Evolutionary conservation across 2,888 invertebrate genomes (phyloP), one percentile per base, ranked within the genome.

Genomic region (Fabriciana adippe): DNA sequence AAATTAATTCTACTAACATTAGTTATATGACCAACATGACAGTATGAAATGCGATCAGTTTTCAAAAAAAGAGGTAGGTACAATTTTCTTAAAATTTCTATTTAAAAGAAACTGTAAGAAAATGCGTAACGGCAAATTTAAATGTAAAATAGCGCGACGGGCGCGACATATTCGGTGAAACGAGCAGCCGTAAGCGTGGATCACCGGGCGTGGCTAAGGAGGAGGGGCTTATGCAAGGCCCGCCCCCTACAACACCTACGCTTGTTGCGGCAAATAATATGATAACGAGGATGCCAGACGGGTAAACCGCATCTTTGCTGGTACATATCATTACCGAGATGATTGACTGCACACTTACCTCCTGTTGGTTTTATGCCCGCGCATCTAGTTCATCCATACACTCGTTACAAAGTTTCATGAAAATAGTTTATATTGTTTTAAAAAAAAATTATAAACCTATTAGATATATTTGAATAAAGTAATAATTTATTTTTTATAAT

Each of bases 121-220:
- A 84, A 99, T 99, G 93, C 99, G 99, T 57, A 99, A 99, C 54
- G 99, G 99, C 71, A 99, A 99, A 91, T 99, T 99, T 90, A 99
- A 98, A 88, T 98, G 93, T 98, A 98, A 69, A 97, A 88, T 97
- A 97, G 81, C 97, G 95, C 82, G 97, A 96, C 80, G 98, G 98
- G 84, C 98, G 95, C 82, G 98, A 98, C 98, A 98, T 98, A 80
- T 78, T 82, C 85, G 95, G 95, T 67, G 97, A 92, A 72, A 96
- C 96, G 75, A 97, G 92, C 97, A 97, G 97, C 89, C 97, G 97
- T 54, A 63, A 62, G 65, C 70, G 68, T 56, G 50, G 54, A 53
- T 63, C 62, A 56, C 45, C 71, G 53, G 75, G 77, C 75, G 74
- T 73, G 74, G 75, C 74, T 72, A 66, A 78, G 77, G 76, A 71